A percentile compares a stretch with the other conserved stretches of the same genome.
These are phyloP conservation scores for Phthorimaea operculella DNA, from an alignment of 1,140 invertebrate genomes.

Conservation along the genomic window DNA sequence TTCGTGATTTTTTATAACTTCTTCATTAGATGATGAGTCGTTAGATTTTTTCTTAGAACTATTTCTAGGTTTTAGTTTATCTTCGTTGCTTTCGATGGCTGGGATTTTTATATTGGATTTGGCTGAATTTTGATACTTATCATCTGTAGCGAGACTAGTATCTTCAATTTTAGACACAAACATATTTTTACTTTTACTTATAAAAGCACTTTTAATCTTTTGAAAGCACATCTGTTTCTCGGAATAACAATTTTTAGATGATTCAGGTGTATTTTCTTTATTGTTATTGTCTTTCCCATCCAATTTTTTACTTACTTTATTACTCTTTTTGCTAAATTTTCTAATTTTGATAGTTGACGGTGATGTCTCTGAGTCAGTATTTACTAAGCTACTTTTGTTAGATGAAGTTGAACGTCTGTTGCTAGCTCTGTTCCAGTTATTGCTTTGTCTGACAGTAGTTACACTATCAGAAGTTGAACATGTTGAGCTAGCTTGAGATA, in stretches of 20 bases:
- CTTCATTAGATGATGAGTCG: constrained; percentile 7
- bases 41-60: background rate
- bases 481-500: constrained; percentile 44
- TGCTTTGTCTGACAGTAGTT: constrained; percentile 31
- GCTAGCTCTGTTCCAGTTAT: constrained; percentile 17
- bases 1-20: constrained; percentile 8
- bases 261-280: constrained; percentile 45
- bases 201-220: constrained; percentile 17
- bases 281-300: constrained; percentile 22
- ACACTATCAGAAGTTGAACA: constrained; percentile 48
- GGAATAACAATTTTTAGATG: constrained; percentile 23
- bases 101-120: constrained; percentile 21
- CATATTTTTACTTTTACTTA: constrained; percentile 30
- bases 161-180: constrained; percentile 28
- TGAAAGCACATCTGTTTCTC: constrained; percentile 12
- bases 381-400: constrained; percentile 20
- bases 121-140: constrained; percentile 15
- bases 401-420: constrained; percentile 21
- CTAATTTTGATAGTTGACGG: constrained; percentile 21
- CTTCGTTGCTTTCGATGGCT: constrained; percentile 4
- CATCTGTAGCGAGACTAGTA: constrained; percentile 11
- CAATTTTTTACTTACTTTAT: constrained; percentile 22
- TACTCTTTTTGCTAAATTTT: constrained; percentile 21
- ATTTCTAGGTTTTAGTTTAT: constrained; percentile 6
- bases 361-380: constrained; percentile 15